Base-by-base conservation (phyloP, 2,797 vertebrate genomes). In the Aeoliscus strigatus region DNA sequence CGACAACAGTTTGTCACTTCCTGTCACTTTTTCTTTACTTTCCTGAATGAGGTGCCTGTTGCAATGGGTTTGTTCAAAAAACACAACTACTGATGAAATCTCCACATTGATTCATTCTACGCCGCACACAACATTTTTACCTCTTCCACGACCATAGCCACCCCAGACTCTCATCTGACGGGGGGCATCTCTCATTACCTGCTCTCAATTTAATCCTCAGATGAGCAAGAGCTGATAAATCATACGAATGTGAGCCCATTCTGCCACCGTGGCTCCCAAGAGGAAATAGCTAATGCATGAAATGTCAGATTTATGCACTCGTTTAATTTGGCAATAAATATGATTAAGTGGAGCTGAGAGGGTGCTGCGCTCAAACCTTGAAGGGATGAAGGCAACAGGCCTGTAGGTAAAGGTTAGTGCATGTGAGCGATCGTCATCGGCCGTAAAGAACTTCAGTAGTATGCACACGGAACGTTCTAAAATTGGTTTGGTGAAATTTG, bases 251-350 rank as follows among this genome's bases (percentile, higher is more conserved):
- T 34, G 40, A 31, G 26, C 18, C 16, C 43, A 34, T 3, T 14
- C 69, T 44, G 52, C 13, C 14, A 25, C 26, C 14, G 8, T 27
- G 9, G 38, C 25, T 74, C 38, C 64, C 46, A 40, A 24, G 59
- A 79, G 63, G 61, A 66, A 57, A 54, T 17, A 18, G 47, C 47
- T 35, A 49, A 40, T 65, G 67, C 40, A 62, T 44, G 53, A 59
- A 65, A 56, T 48, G 53, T 48, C 51, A 52, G 54, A 80, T 79
- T 67, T 63, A 73, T 46, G 39, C 45, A 32, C 50, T 75, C 37
- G 63, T 79, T 80, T 75, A 59, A 60, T 54, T 57, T 28, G 27
- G 54, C 62, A 40, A 45, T 76, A 65, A 75, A 81, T 53, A 79
- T 78, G 73, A 81, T 69, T 51, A 75, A 77, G 40, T 38, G 48